Evolutionary conservation across 2,797 vertebrate species (phyloP), one percentile per base, ranked within the genome.

Genomic region (Melanitta fusca): DNA sequence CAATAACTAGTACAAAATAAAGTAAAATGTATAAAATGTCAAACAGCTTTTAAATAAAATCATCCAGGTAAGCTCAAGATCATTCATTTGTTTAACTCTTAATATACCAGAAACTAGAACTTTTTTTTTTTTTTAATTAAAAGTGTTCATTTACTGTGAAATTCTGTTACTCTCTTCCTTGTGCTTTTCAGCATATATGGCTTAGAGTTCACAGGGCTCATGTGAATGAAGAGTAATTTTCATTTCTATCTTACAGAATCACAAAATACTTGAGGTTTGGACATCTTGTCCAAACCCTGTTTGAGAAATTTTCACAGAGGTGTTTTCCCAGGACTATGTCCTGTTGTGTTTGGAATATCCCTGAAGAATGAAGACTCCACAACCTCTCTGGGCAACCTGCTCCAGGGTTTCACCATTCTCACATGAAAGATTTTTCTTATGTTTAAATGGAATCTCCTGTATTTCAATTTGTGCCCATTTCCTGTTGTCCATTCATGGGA

Each of bases 21-120:
- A 87, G 25, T 45, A 77, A 91, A 81, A 77, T 65, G 49, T 89
- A 41, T 57, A 74, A 93, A 91, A 87, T 61, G 25, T 69, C 45
- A 91, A 88, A 73, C 38, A 66, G 15, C 3, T 72, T 93, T 96
- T 57, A 61, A 85, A 56, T 57, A 80, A 80, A 3, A 20, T 71
- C 5, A 71, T 78, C 72, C 28, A 49, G 20, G 8, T 58, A 73
- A 94, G 14, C 64, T 88, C 54, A 75, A 89, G 84, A 60, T 45
- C 64, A 69, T 85, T 36, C 3, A 68, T 65, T 78, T 58, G 34
- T 90, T 85, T 68, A 64, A 38, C 82, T 81, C 43, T 61, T 58
- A 65, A 4, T 49, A 22, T 66, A 79, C 49, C 32, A 65, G 57
- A 47, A 68, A 79, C 70, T 8, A 43, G 38, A 13, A 9, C 7